These are phyloP conservation scores for Calycopis cecrops DNA, from an alignment of 1,140 invertebrate species.

Conservation along the genomic window DNA sequence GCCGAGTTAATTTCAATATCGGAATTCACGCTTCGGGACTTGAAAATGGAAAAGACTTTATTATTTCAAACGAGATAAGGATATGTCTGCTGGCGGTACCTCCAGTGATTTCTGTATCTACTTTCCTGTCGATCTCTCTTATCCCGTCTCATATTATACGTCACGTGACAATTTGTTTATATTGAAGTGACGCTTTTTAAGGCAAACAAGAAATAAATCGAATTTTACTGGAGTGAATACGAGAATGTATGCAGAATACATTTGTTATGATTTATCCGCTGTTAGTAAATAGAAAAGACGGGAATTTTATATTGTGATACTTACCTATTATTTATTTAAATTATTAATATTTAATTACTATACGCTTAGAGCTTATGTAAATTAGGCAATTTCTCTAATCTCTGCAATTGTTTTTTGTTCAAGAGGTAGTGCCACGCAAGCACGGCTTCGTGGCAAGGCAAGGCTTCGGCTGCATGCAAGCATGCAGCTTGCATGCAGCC, in stretches of 20 bases:
- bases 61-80: background rate
- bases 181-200: conserved; percentile 5
- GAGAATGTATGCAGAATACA: background rate
- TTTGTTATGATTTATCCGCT: too few species aligned
- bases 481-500: too few species aligned
- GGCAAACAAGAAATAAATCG: conserved; percentile 3
- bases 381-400: background rate
- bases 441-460: too few species aligned
- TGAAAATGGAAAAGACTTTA: background rate
- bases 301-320: too few species aligned
- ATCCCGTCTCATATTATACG: conserved; percentile 3
- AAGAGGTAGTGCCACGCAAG: background rate
- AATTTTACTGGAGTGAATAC: background rate
- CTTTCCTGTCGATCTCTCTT: background rate
- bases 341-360: background rate
- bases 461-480: too few species aligned
- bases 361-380: background rate
- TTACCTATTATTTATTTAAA: background rate
- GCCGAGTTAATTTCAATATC: background rate
- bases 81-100: background rate
- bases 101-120: background rate
- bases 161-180: conserved; percentile 3
- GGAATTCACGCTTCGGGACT: background rate
- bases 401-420: background rate
- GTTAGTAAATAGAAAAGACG: too few species aligned